Evolutionary conservation across 2,113 vertebrate species (phyloP).

Genomic region (Cettia cetti): DNA sequence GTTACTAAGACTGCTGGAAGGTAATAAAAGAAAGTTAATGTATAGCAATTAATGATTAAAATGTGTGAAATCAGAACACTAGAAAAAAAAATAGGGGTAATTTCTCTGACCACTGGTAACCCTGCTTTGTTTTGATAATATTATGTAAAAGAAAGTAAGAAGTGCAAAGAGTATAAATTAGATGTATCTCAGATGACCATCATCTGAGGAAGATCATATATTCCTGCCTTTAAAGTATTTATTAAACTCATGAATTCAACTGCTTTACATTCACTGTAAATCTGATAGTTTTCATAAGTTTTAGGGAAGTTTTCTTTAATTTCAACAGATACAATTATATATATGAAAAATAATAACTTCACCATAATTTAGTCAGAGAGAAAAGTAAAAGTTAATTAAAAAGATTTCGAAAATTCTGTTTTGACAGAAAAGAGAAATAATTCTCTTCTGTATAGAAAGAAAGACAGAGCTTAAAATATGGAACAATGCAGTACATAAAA

Average conservation of each 20-base stretch:
- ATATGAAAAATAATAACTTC: neutral
- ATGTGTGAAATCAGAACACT: neutral
- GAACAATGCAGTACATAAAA: neutral
- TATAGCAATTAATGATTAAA: neutral
- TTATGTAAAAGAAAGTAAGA: neutral
- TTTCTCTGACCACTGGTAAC: neutral
- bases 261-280: neutral
- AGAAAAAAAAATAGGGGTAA: neutral
- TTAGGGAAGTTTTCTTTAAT: neutral
- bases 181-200: too few species aligned
- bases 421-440: neutral
- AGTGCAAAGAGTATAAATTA: neutral
- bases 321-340: neutral
- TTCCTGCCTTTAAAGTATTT: neutral
- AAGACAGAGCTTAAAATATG: neutral
- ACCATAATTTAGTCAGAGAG: neutral
- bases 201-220: neutral
- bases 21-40: neutral
- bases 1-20: neutral
- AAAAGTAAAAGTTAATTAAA: neutral
- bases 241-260: neutral
- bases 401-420: neutral
- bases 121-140: neutral
- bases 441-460: neutral
- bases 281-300: neutral